Conservation (phyloP, 2,797 vertebrate genomes). For the Darevskia mixta region DNA sequence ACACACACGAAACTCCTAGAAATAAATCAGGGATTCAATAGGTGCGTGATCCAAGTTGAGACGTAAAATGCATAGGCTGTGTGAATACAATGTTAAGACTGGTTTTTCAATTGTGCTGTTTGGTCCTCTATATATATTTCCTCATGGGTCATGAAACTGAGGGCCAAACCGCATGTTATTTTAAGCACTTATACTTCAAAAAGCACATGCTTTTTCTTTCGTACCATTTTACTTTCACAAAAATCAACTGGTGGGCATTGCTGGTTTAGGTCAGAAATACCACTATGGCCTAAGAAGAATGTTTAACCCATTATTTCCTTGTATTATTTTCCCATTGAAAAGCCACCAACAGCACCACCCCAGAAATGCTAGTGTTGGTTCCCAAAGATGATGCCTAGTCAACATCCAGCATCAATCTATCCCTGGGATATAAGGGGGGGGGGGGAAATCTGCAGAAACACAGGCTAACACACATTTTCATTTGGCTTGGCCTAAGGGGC, state of each 20-base stretch:
- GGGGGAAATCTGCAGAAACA: too few relatives aligned
- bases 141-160: background rate
- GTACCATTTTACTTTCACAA: background rate
- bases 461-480: too few relatives aligned
- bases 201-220: background rate
- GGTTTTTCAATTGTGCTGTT: background rate
- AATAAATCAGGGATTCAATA: background rate
- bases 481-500: too few relatives aligned
- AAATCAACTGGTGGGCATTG: background rate
- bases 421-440: too few relatives aligned
- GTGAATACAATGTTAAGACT: background rate
- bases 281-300: background rate
- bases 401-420: background rate
- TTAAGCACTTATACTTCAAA: background rate
- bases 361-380: background rate
- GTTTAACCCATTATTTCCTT: background rate
- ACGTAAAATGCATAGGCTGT: background rate
- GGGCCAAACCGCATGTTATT: too few relatives aligned
- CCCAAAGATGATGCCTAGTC: background rate
- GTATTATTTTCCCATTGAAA: background rate
- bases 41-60: slow-evolving; percentile 26
- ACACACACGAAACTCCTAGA: background rate
- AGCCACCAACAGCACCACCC: too few relatives aligned
- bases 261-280: background rate
- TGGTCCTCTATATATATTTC: slow-evolving; percentile 17